Evolutionary conservation across 2,888 invertebrate species (phyloP).

Genomic region (Agapetus fuscipes): DNA sequence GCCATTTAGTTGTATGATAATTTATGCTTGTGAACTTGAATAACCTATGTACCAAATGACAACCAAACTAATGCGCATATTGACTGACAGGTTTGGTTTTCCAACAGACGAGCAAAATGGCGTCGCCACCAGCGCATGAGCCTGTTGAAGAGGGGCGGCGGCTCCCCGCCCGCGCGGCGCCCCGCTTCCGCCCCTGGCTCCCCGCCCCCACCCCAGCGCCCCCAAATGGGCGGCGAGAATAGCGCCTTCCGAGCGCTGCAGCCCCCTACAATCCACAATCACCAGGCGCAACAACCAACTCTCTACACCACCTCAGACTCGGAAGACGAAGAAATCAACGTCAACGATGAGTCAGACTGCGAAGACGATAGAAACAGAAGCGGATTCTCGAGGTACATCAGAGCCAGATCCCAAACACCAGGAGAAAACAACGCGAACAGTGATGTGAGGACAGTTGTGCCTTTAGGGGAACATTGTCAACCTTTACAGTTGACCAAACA

Average conservation of each 20-base stretch:
- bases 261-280: slow-evolving; percentile 35
- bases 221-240: slow-evolving; percentile 80
- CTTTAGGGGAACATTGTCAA: slow-evolving; percentile 37
- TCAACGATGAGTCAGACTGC: slow-evolving; percentile 67
- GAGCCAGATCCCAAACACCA: slow-evolving; percentile 37
- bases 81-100: slow-evolving; percentile 96
- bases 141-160: slow-evolving; percentile 69
- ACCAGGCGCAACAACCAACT: slow-evolving; percentile 25
- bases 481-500: slow-evolving; percentile 65
- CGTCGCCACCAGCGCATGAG: slow-evolving; percentile 94
- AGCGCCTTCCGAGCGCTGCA: slow-evolving; percentile 76
- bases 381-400: not conserved
- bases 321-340: slow-evolving; percentile 76
- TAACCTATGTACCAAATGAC: slow-evolving; percentile 13
- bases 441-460: slow-evolving; percentile 26
- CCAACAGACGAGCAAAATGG: slow-evolving; percentile 98
- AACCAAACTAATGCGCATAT: slow-evolving; percentile 22
- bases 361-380: slow-evolving; percentile 40
- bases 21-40: not conserved
- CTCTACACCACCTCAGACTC: slow-evolving; percentile 48
- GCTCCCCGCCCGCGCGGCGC: slow-evolving; percentile 29
- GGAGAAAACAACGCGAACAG: slow-evolving; percentile 22
- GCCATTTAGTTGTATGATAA: no score
- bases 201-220: slow-evolving; percentile 37
- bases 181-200: slow-evolving; percentile 56